phyloP scores from a whole-genome alignment of 1,140 invertebrate genomes.

The Bursaphelenchus mucronatus region DNA sequence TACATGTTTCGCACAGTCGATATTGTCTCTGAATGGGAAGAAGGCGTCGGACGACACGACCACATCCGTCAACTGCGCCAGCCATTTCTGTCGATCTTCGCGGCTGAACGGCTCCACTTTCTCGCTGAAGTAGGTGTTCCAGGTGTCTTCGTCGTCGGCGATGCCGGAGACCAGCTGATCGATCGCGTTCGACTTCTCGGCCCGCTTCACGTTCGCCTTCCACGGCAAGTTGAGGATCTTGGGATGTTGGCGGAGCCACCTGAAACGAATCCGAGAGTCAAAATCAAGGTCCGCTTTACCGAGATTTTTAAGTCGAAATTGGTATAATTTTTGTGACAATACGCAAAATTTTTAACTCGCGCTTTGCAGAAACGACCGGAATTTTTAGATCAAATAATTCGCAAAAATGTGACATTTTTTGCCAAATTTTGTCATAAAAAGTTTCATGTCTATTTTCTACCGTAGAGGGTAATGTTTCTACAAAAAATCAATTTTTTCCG shows the following conservation, averaged over 20 bases:
- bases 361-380: too few relatives aligned
- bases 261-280: too few relatives aligned
- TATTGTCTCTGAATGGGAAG: conserved; percentile 95
- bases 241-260: conserved; percentile 90
- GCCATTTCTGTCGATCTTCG: conserved; percentile 75
- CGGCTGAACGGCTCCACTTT: conserved; percentile 51
- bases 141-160: conserved; percentile 67
- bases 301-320: too few relatives aligned
- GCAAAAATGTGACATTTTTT: too few relatives aligned
- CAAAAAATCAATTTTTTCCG: too few relatives aligned
- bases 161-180: conserved; percentile 89
- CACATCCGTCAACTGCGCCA: conserved; percentile 75
- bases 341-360: too few relatives aligned
- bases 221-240: conserved; percentile 79
- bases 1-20: conserved; percentile 74
- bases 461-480: too few relatives aligned
- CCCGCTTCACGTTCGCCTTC: conserved; percentile 79
- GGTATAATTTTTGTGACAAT: too few relatives aligned
- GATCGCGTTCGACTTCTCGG: conserved; percentile 89
- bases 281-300: too few relatives aligned
- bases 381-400: too few relatives aligned
- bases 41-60: conserved; percentile 94
- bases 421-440: too few relatives aligned
- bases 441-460: too few relatives aligned
- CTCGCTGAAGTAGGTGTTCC: conserved; percentile 54